Base-by-base conservation (phyloP, 2,797 vertebrate species). In the Heterohyrax brucei region DNA sequence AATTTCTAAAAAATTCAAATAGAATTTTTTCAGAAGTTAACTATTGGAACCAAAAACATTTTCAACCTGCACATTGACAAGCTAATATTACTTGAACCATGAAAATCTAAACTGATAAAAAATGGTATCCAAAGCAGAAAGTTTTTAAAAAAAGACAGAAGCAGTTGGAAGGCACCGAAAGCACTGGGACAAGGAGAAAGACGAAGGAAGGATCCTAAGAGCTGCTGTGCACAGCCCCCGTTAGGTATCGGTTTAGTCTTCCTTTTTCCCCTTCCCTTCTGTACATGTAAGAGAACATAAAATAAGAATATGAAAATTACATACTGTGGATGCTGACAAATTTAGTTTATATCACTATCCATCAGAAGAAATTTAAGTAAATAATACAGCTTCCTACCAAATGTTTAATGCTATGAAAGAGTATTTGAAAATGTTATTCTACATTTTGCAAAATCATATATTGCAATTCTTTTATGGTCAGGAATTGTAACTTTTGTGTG, bases 311-410 rank as follows among this genome's bases (percentile, higher is more conserved):
- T 62, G 85, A 93, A 68, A 26, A 94, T 64, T 94, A 44, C 0
- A 62, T 64, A 91, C 84, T 75, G 5, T 53, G 94, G 26, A 75
- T 68, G 64, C 19, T 87, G 50, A 93, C 61, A 83, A 87, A 93
- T 76, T 89, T 92, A 91, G 95, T 91, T 89, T 87, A n/a, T 53
- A n/a, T 92, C 18, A 73, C 44, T 82, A 50, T 10, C 70, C 5
- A 92, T 87, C 44, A 92, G 16, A 87, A 85, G 56, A 96, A 83
- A 87, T 59, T 79, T 89, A 95, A 72, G 30, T 66, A 93, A 93
- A 93, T 93, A 76, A 72, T 76, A 93, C 21, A 72, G 6, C 68
- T 62, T 62, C 73, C 24, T 68, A 94, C 1, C 3, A 81, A 96
- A 75, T 56, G 8, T 75, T 80, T 96, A 89, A 73, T 2, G 78